Base-by-base conservation (phyloP, 1,140 invertebrate genomes). In the Helicoverpa zea region DNA sequence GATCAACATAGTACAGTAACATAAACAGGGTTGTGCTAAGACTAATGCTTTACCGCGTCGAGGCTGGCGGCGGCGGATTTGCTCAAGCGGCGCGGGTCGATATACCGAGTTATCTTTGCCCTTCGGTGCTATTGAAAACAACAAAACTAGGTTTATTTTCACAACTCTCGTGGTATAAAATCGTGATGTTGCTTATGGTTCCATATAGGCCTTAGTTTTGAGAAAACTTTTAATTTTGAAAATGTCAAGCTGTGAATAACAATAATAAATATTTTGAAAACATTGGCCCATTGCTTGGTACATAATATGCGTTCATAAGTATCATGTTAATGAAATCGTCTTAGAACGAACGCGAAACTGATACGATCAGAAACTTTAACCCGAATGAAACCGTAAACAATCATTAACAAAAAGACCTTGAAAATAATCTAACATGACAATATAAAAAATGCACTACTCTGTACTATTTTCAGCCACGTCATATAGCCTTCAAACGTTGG, bases 101-200 rank as follows among this genome's bases (percentile, higher is more conserved):
- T 91, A 93, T 91, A 93, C 70, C 90, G 90, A 88, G 89, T 89
- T 88, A 94, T 90, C 89, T 91, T 94, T 92, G 90, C 90, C 90
- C 86, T 92, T 90, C 93, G 91, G 90, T 93, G 92, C 93, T 94
- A 94, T 84, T 79, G 49, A 54, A 87, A 92, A 91, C 84, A 91
- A 91, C 66, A 88, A 84, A 86, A 85, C 10, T 14, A 43, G 9
- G 13, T 59, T 74, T 58, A 74, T 43, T 43, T 58, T 18, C 11
- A 13, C 29, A 10, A 47, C 5, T n/a, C 9, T 23, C 5, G 35
- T 43, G 35, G 7, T 43, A 43, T 1, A 43, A 43, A 43, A 43
- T 43, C 35, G 3, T 43, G 35, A 7, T 43, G 35, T 43, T 43
- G 35, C 35, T 43, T 43, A 43, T 43, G 35, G 35, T 43, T 43